Percentiles rank a stretch among this genome's conserved stretches.
These are phyloP conservation scores for Xiphophorus hellerii DNA, from an alignment of 2,113 vertebrate genomes.

Conservation along the genomic window DNA sequence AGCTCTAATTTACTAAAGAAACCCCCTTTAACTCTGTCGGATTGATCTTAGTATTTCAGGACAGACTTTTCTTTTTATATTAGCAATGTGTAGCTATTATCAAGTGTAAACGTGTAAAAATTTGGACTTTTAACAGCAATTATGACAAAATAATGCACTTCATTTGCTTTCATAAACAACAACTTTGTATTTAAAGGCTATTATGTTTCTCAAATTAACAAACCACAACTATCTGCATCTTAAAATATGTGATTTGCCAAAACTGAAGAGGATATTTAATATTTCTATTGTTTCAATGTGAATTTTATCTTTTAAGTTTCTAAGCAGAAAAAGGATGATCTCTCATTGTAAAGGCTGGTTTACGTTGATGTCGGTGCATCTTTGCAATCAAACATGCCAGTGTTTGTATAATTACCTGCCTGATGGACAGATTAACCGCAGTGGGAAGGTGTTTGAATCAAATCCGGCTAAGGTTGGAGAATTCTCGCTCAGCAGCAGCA, in stretches of 20 bases:
- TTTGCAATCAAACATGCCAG: not conserved
- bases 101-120: not conserved
- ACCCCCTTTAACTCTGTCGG: not conserved
- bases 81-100: not conserved
- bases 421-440: not conserved
- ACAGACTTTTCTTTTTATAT: not conserved
- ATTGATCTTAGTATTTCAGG: not conserved
- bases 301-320: not conserved
- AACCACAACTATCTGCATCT: not conserved
- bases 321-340: not conserved
- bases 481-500: constrained; percentile 15
- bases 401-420: not conserved
- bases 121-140: too few relatives aligned
- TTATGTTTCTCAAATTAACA: not conserved
- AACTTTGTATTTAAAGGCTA: too few relatives aligned
- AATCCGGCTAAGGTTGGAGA: not conserved
- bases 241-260: not conserved
- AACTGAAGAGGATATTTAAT: not conserved
- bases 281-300: not conserved
- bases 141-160: too few relatives aligned
- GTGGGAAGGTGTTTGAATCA: not conserved
- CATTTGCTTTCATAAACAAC: too few relatives aligned
- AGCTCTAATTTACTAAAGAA: not conserved
- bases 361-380: not conserved
- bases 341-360: not conserved